Evolutionary conservation across 2,113 vertebrate species (phyloP).

Genomic region (Petromus typicus): DNA sequence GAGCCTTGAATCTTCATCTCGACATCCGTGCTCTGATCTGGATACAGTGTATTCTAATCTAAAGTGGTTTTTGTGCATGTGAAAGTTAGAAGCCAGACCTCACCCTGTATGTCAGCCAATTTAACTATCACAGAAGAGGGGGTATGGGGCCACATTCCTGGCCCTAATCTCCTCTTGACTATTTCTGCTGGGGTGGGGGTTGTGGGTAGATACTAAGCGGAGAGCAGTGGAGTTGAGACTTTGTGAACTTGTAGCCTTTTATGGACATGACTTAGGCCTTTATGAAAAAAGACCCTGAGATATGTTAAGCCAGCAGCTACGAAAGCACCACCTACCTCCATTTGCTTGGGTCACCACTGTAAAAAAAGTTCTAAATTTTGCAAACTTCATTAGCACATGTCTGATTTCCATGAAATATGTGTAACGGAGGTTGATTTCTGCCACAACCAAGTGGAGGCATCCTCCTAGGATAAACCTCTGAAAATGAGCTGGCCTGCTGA

Average conservation of each 20-base stretch:
- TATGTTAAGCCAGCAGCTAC: conserved; percentile 47
- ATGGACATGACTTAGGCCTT: conserved; percentile 52
- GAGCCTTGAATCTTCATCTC: neutral
- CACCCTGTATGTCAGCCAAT: neutral
- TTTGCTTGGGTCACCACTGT: conserved; percentile 47
- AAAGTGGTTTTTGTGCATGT: conserved; percentile 51
- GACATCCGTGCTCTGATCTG: neutral
- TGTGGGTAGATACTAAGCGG: conserved; percentile 2
- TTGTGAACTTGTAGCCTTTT: conserved; percentile 61
- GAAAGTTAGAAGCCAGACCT: conserved; percentile 55
- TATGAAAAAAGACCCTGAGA: conserved; percentile 67
- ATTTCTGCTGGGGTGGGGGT: conserved; percentile 42
- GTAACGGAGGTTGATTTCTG: conserved; percentile 57
- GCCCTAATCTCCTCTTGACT: conserved; percentile 66
- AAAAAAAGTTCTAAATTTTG: neutral
- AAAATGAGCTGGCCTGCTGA: neutral
- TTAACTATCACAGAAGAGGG: conserved; percentile 51
- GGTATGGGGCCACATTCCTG: conserved; percentile 56
- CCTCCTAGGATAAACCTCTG: conserved; percentile 10
- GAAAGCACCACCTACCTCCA: conserved; percentile 25
- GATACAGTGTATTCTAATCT: conserved; percentile 56
- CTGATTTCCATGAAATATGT: conserved; percentile 52
- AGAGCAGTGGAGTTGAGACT: neutral
- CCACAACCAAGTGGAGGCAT: conserved; percentile 37
- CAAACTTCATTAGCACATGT: conserved; percentile 54